A percentile compares a stretch with the other conserved stretches of the same genome.
Conservation (phyloP, 2,797 vertebrate species). For the Cirrhinus molitorella region DNA sequence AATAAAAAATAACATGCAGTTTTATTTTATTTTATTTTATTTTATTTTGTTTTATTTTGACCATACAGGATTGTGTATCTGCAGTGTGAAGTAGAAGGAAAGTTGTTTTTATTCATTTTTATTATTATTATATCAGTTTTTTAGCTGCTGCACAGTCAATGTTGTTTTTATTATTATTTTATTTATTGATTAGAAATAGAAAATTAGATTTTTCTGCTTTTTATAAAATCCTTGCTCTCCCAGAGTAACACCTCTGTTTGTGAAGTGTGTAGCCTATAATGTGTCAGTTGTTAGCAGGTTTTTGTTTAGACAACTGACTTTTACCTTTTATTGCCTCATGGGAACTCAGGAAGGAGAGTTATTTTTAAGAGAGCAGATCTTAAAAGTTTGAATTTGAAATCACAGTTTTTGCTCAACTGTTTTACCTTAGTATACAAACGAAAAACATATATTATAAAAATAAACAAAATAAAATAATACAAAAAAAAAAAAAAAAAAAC, state of each 20-base stretch:
- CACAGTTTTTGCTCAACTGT: not conserved
- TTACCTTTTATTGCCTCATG: constrained; percentile 20
- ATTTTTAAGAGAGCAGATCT: not conserved
- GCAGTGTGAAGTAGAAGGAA: too few relatives aligned
- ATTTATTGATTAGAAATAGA: not conserved
- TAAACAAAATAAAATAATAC: not conserved
- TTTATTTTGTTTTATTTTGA: too few relatives aligned
- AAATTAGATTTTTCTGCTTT: not conserved
- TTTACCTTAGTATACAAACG: not conserved
- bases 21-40: too few relatives aligned
- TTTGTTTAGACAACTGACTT: constrained; percentile 44
- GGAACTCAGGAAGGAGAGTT: constrained; percentile 32
- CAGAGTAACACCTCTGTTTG: constrained; percentile 8
- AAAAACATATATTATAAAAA: not conserved
- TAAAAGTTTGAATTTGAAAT: not conserved
- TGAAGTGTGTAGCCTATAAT: constrained; percentile 27
- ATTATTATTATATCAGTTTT: too few relatives aligned
- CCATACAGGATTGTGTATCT: too few relatives aligned
- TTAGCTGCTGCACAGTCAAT: too few relatives aligned
- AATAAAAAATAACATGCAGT: too few relatives aligned
- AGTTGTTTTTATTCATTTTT: too few relatives aligned
- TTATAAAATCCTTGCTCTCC: not conserved
- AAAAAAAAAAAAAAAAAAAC: too few relatives aligned
- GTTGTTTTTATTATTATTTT: too few relatives aligned
- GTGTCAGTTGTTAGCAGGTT: constrained; percentile 42